Evolutionary conservation across 2,797 vertebrate genomes (phyloP).

Genomic region (Thunnus albacares): DNA sequence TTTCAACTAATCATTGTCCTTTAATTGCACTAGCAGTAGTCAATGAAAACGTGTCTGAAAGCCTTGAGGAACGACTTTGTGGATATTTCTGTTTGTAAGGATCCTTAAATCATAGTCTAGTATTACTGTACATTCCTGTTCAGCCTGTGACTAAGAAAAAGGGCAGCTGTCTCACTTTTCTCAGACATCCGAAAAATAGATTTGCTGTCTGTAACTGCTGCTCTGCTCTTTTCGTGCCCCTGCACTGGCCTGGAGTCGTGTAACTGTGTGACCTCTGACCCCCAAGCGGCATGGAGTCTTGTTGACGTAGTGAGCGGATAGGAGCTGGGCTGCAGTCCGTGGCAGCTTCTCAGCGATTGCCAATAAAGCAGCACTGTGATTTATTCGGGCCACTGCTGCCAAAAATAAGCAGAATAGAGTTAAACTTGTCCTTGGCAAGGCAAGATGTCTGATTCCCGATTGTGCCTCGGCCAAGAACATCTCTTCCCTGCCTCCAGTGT

Average conservation of each 20-base stretch:
- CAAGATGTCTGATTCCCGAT: constrained; percentile 79
- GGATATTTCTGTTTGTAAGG: constrained; percentile 22
- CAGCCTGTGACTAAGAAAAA: constrained; percentile 39
- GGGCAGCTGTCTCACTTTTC: constrained; percentile 44
- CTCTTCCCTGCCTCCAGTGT: constrained; percentile 72
- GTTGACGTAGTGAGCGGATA: constrained; percentile 53
- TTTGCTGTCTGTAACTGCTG: constrained; percentile 33
- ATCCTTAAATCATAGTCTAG: constrained; percentile 43
- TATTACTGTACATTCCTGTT: constrained; percentile 48
- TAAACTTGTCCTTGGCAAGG: constrained; percentile 84
- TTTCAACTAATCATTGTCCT: neutral
- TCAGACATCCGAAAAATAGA: constrained; percentile 36
- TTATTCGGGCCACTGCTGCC: constrained; percentile 71
- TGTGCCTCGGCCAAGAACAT: constrained; percentile 82
- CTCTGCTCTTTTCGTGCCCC: constrained; percentile 30
- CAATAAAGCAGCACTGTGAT: constrained; percentile 71
- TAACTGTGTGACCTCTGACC: constrained; percentile 55
- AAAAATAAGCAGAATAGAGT: constrained; percentile 82
- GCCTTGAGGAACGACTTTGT: constrained; percentile 8
- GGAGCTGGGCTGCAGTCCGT: constrained; percentile 49
- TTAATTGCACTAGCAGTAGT: neutral
- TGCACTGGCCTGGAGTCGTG: constrained; percentile 21
- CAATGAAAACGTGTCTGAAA: constrained; percentile 16
- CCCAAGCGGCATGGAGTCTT: constrained; percentile 30
- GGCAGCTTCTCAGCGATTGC: constrained; percentile 54